Evolutionary conservation across 2,888 invertebrate genomes (phyloP), one percentile per base, ranked within the genome.

Genomic region (Melanophora roralis): DNA sequence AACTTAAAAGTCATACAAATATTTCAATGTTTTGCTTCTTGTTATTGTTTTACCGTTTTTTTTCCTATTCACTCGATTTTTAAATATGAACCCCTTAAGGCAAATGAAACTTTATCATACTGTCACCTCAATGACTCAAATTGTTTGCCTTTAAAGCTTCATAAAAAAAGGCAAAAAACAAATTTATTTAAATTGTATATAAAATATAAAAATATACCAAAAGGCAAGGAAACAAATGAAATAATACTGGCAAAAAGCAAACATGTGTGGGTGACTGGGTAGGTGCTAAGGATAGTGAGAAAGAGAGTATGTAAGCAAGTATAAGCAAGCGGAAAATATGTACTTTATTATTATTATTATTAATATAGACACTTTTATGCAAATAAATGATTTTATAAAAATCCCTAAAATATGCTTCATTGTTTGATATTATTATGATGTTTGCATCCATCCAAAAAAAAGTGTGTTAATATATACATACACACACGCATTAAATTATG

Each of bases 371-470:
- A 78, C 45, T 43, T 67, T 69, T 64, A 80, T 72, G 57, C 51
- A 72, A 57, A 64, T 57, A 64, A 59, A 67, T 68, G 43, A 23
- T 80, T 75, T 62, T 62, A 57, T 68, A 57, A 80, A 72, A 27
- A 72, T 49, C 75, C 71, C 27, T 16, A 76, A 80, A 73, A 73
- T 80, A 68, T 76, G 68, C 59, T 36, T 53, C 55, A 67, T 71
- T 79, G 69, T 79, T 75, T 36, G 69, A 51, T 53, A 73, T 73
- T 78, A 68, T 78, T 36, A 38, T 53, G 47, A 67, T 78, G 40
- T 57, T 47, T 60, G 69, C 53, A 49, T 45, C 6, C 57, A 59
- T 49, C 73, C 57, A 67, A 23, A 16, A 32, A 69, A 53, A 55
- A 23, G 55, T n/a, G n/a, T n/a, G n/a, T n/a, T n/a, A n/a, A n/a